phyloP scores from a whole-genome alignment of 92 coral and sea anemone species.

The Desmophyllum pertusum region DNA sequence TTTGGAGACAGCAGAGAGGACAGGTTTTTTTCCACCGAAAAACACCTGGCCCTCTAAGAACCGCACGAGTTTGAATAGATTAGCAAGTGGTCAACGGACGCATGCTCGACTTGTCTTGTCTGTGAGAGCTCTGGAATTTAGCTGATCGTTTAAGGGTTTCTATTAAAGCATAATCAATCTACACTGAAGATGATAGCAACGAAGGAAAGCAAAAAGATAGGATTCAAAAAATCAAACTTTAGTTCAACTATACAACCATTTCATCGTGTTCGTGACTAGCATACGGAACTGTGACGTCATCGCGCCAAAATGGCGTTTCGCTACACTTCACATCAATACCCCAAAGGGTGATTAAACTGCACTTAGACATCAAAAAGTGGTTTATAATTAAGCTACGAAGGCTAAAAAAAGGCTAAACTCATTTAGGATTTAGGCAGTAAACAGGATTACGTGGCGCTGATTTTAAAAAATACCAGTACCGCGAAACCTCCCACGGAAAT shows the following conservation, averaged over 20 bases:
- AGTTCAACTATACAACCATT: neutral
- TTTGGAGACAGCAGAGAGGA: neutral
- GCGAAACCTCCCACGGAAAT: too few relatives aligned
- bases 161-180: neutral
- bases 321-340: neutral
- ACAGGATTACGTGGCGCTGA: neutral
- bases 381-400: neutral
- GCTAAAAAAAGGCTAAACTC: neutral
- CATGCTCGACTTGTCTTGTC: neutral
- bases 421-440: neutral
- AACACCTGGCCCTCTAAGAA: slow-evolving; percentile 36
- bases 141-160: neutral
- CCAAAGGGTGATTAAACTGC: neutral
- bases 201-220: neutral
- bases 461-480: neutral
- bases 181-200: too few relatives aligned
- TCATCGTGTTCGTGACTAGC: neutral
- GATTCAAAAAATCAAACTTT: neutral
- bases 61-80: neutral
- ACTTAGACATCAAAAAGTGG: neutral
- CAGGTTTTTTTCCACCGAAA: slow-evolving; percentile 25
- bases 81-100: neutral
- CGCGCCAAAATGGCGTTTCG: slow-evolving; percentile 21
- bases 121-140: slow-evolving; percentile 25
- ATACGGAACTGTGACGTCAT: slow-evolving; percentile 27